Base-by-base conservation (phyloP, 2,797 vertebrate species). In the Monodelphis domestica region DNA sequence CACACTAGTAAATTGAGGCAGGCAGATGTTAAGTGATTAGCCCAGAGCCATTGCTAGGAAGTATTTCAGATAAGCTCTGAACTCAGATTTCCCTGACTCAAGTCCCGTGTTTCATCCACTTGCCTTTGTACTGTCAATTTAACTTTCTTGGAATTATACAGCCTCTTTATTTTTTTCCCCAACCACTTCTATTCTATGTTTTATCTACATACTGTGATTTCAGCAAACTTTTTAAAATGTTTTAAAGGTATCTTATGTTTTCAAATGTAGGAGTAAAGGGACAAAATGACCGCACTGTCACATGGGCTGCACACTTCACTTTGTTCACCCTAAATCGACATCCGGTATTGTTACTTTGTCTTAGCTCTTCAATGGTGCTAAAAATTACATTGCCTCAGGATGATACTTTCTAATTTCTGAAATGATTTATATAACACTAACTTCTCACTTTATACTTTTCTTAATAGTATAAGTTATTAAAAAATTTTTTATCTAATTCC, bases 381-480 rank as follows among this genome's bases (percentile, higher is more conserved):
- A 95, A 97, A 91, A 92, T 95, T 96, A 96, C 95, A 95, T 95
- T 97, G 97, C 97, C 98, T 54, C 17, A 94, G 89, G 93, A 15
- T 89, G 97, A 97, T 95, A 88, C 93, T 97, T 97, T 98, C 94
- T 97, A 33, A 84, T 92, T 97, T 98, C 97, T 96, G 97, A 96
- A 97, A 89, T 87, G 94, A 90, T 96, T 95, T 95, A 96, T 97
- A 94, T 63, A 78, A 97, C 94, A 97, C 97, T 56, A n/a, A 97
- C 94, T 98, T 98, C 97, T 95, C 98, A 98, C 97, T 98, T 98
- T 98, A 95, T 98, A 98, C 97, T 98, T 94, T 98, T 97, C 95
- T 98, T 98, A 54, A 54, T 24, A 98, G 97, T 89, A 94, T 98
- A 98, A 98, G 98, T 98, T 98, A 98, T 98, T 98, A 96, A 97